Base-by-base conservation (phyloP, 2,888 invertebrate genomes). In the Synergus itoensis region DNA sequence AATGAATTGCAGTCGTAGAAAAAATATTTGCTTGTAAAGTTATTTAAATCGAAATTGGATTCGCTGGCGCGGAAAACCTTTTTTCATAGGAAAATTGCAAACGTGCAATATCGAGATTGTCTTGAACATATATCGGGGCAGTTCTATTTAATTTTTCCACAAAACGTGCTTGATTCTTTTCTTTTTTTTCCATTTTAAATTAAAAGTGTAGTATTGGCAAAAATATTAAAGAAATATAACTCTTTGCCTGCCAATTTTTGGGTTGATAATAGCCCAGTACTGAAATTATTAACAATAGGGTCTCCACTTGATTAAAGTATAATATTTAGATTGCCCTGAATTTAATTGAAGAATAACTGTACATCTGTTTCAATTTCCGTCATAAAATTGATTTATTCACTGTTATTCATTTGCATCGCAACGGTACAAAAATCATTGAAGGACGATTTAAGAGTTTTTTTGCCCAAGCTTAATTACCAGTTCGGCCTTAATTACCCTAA, bases 31-130 rank as follows among this genome's bases (percentile, higher is more conserved):
- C 53, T 53, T 36, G 53, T 53, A 53, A 53, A 53, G 73, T 53
- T 53, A 73, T 53, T 73, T 73, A 73, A 53, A 73, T 73, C n/a
- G 73, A 53, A 73, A 73, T 73, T 53, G 73, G 73, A 73, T 73
- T 73, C 73, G 36, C 48, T 73, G 73, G 36, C 36, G 48, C 36
- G 36, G 48, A 53, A 73, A 73, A 53, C 40, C 4, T 53, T 36
- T 73, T 73, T 73, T n/a, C 36, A 73, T 16, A 48, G 28, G 53
- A 48, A 48, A 48, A 73, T 16, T 53, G 53, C 28, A 73, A 73
- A 73, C 36, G 18, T 18, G 65, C 41, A 53, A 53, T 73, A 73
- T 73, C 48, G 28, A 73, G n/a, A 73, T 73, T 73, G 73, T 36
- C 53, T 53, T 73, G 48, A 53, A 53, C 48, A 73, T 53, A 73